Evolutionary conservation across 1,140 invertebrate species (phyloP).

Genomic region (Diachasma alloeum): DNA sequence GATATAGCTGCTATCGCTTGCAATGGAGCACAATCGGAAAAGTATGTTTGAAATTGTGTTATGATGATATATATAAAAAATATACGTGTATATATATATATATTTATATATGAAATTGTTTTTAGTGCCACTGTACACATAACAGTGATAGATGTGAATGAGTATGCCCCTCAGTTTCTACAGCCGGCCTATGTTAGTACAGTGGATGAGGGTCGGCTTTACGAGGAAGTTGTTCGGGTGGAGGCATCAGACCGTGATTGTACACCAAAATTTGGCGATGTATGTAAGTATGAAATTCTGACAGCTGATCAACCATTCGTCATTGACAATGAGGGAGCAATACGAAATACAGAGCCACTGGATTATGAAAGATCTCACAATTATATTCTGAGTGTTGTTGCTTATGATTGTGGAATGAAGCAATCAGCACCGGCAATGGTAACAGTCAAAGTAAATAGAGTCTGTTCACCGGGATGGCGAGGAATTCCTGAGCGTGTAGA

Average conservation of each 20-base stretch:
- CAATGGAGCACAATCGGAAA: constrained; percentile 82
- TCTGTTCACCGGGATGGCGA: constrained; percentile 68
- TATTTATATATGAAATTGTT: not conserved
- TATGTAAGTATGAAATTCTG: constrained; percentile 95
- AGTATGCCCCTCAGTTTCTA: constrained; percentile 88
- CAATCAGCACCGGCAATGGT: constrained; percentile 89
- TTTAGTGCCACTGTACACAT: constrained; percentile 90
- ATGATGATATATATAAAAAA: not conserved
- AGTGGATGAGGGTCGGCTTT: constrained; percentile 90
- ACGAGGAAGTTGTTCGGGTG: constrained; percentile 88
- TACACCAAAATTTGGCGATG: constrained; percentile 89
- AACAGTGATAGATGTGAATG: constrained; percentile 94
- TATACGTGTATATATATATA: no score
- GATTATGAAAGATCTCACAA: constrained; percentile 93
- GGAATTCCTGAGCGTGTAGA: constrained; percentile 90
- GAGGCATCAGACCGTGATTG: constrained; percentile 91
- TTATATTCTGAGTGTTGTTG: constrained; percentile 96
- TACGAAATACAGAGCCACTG: constrained; percentile 90
- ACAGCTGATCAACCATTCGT: constrained; percentile 89
- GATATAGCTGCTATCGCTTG: constrained; percentile 93
- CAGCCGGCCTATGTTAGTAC: constrained; percentile 89
- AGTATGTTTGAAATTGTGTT: constrained; percentile 66
- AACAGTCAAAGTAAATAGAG: constrained; percentile 85
- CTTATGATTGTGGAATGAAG: constrained; percentile 95
- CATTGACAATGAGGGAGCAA: constrained; percentile 90